Evolutionary conservation across 2,888 invertebrate genomes (phyloP).

Genomic region (Acronicta aceris): DNA sequence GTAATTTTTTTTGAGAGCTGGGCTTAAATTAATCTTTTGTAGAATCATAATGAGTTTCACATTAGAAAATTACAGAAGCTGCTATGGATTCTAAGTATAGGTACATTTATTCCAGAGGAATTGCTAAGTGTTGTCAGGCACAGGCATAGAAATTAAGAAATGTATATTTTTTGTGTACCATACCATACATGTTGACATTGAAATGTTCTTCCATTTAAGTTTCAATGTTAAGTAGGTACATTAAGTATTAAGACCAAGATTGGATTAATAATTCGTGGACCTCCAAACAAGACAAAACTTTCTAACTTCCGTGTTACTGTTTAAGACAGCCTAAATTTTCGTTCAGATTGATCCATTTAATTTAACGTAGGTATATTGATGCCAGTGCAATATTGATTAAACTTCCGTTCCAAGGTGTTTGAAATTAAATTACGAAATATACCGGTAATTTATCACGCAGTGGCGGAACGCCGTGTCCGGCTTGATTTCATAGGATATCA

Average conservation of each 20-base stretch:
- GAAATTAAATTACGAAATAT: conserved; percentile 33
- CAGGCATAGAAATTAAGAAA: neutral
- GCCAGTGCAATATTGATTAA: conserved; percentile 41
- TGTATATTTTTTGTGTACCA: neutral
- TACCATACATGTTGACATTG: conserved; percentile 18
- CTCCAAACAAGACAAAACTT: conserved; percentile 17
- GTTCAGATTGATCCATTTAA: neutral
- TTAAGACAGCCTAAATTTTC: too few species aligned
- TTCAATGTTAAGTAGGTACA: conserved; percentile 17
- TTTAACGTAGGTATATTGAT: conserved; percentile 25
- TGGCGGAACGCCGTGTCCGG: conserved; percentile 52
- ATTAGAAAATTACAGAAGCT: too few species aligned
- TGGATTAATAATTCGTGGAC: conserved; percentile 10
- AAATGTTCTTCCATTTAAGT: conserved; percentile 21
- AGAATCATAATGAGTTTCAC: too few species aligned
- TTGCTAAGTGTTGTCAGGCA: too few species aligned
- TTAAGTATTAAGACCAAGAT: conserved; percentile 14
- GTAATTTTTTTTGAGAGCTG: too few species aligned
- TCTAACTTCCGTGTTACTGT: conserved; percentile 21
- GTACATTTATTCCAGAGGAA: too few species aligned
- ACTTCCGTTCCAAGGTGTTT: conserved; percentile 34
- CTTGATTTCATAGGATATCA: conserved; percentile 70
- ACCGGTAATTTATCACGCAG: conserved; percentile 34
- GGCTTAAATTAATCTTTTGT: too few species aligned
- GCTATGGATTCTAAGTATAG: too few species aligned